Conservation (phyloP, 2,888 invertebrate genomes). For the Brenthis daphne region DNA sequence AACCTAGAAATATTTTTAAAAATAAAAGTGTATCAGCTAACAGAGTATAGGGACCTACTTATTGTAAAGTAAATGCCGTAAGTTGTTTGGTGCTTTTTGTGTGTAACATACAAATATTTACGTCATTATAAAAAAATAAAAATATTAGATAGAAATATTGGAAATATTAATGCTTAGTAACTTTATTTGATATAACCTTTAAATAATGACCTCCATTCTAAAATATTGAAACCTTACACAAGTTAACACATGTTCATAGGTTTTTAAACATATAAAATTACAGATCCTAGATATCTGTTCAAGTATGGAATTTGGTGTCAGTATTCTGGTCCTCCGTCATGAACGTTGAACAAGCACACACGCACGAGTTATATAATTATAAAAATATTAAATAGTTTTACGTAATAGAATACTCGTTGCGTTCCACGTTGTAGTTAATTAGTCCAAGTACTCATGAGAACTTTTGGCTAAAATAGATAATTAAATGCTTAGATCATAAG, state of each 20-base stretch:
- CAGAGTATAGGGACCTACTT: too few species aligned
- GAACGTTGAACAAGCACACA: constrained; percentile 37
- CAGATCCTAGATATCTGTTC: constrained; percentile 22
- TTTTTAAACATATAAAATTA: constrained; percentile 10
- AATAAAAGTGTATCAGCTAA: too few species aligned
- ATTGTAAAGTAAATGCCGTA: too few species aligned
- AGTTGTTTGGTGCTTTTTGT: background rate
- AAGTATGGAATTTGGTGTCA: constrained; percentile 24
- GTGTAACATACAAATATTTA: background rate
- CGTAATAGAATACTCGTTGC: constrained; percentile 48
- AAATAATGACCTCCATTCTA: background rate
- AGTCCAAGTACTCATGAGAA: constrained; percentile 49
- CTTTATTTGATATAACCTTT: background rate
- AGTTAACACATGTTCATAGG: background rate
- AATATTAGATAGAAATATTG: too few species aligned
- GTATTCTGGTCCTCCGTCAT: constrained; percentile 24
- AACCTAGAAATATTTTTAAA: too few species aligned
- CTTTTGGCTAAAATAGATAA: constrained; percentile 28
- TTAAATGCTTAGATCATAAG: constrained; percentile 11
- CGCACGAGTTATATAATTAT: constrained; percentile 47
- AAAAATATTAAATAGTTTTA: constrained; percentile 43
- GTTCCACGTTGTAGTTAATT: constrained; percentile 60
- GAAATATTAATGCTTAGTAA: too few species aligned
- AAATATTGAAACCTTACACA: background rate
- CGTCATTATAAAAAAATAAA: too few species aligned